phyloP scores from a whole-genome alignment of 2,797 vertebrate genomes.

The Margarornis squamiger region DNA sequence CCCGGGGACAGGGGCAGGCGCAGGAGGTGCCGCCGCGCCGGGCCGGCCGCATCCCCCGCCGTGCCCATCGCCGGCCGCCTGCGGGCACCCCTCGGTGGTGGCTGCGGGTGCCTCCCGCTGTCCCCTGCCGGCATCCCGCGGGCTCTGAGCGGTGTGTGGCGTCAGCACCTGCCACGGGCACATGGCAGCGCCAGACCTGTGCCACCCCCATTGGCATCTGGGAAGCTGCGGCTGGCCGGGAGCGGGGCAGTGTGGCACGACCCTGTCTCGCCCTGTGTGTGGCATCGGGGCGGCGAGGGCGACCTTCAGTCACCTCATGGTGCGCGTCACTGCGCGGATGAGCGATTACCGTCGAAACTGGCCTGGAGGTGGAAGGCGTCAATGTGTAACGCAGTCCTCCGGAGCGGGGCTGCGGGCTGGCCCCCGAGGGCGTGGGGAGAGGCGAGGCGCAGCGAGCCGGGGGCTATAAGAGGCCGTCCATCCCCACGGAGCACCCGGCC shows the following conservation, averaged over 20 bases:
- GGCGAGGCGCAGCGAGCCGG: not conserved
- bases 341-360: not conserved
- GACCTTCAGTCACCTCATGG: not conserved
- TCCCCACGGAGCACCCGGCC: not conserved
- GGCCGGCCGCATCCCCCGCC: not conserved
- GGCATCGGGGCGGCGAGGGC: not conserved
- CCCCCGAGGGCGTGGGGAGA: not conserved
- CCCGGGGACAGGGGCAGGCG: not conserved
- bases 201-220: too few relatives aligned
- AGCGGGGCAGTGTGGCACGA: rapidly evolving
- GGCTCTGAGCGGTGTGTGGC: rapidly evolving
- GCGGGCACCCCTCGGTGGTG: rapidly evolving
- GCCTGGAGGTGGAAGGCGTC: not conserved
- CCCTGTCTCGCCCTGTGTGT: rapidly evolving
- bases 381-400: not conserved
- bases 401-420: not conserved
- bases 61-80: not conserved
- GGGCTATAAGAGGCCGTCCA: not conserved
- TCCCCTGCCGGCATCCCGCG: rapidly evolving
- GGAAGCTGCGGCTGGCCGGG: not conserved
- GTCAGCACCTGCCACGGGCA: rapidly evolving
- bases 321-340: not conserved
- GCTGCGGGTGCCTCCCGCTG: not conserved
- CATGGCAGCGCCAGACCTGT: not conserved
- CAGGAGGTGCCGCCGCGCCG: rapidly evolving